These are phyloP conservation scores for Acleris literana DNA, from an alignment of 2,888 invertebrate species.

Conservation along the genomic window DNA sequence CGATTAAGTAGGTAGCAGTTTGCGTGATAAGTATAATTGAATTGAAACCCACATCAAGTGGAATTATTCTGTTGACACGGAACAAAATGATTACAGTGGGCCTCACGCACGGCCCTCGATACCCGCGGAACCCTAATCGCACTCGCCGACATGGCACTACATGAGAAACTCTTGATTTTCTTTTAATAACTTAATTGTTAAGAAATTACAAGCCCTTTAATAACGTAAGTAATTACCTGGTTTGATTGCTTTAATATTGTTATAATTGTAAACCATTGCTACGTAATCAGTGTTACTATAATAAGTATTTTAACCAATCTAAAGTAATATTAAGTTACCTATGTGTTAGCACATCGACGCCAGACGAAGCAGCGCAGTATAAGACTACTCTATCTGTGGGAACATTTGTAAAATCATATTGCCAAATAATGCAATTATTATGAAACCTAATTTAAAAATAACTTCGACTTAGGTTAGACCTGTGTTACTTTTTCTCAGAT, in stretches of 20 bases:
- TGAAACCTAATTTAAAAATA: slow-evolving; percentile 28
- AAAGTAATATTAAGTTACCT: no score
- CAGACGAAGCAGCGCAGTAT: no score
- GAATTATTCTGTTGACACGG: slow-evolving; percentile 63
- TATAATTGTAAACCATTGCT: background rate
- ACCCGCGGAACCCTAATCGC: slow-evolving; percentile 37
- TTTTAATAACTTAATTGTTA: slow-evolving; percentile 37
- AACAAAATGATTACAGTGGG: slow-evolving; percentile 58
- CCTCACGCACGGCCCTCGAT: slow-evolving; percentile 39
- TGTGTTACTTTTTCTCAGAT: slow-evolving; percentile 63
- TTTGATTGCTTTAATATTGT: background rate
- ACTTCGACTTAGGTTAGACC: slow-evolving; percentile 60
- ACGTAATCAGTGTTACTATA: no score
- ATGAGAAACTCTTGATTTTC: slow-evolving; percentile 29
- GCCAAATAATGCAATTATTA: background rate
- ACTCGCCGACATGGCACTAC: slow-evolving; percentile 14
- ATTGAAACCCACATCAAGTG: slow-evolving; percentile 65
- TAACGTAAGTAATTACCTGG: background rate
- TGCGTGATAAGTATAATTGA: slow-evolving; percentile 68
- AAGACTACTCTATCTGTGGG: no score
- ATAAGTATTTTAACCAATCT: no score
- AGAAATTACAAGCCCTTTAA: slow-evolving; percentile 4
- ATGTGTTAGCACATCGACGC: no score
- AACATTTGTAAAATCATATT: no score
- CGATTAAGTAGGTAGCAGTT: slow-evolving; percentile 40